Conservation (phyloP, 2,797 vertebrate species). For the Lagorchestes hirsutus region DNA sequence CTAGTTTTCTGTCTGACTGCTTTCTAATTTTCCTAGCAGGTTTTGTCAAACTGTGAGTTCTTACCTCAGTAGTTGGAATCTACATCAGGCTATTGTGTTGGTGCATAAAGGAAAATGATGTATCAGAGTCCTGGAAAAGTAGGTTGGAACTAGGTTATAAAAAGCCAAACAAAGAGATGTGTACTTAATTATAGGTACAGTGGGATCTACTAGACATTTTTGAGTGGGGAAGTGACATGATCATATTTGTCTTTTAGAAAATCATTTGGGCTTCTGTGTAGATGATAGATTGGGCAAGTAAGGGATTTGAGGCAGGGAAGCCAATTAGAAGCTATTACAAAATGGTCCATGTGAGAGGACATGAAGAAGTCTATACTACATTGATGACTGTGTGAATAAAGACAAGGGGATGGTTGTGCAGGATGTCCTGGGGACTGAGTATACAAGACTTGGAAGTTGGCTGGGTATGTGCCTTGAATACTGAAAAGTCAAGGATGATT, state of each 20-base stretch:
- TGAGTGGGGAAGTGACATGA: not conserved
- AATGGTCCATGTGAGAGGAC: not conserved
- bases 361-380: not conserved
- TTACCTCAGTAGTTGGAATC: not conserved
- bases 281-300: not conserved
- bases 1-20: not conserved
- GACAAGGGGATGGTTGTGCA: not conserved
- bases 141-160: not conserved
- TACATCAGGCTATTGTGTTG: not conserved
- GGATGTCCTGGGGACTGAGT: not conserved
- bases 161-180: not conserved
- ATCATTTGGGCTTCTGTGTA: not conserved
- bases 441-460: not conserved
- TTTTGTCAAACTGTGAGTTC: not conserved
- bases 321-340: not conserved
- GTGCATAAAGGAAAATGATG: not conserved
- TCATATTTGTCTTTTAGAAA: slow-evolving; percentile 8
- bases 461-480: not conserved
- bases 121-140: not conserved
- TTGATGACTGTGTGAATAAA: not conserved
- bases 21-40: not conserved
- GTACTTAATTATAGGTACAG: not conserved
- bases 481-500: not conserved
- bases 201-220: not conserved
- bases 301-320: not conserved